Evolutionary conservation across 2,113 vertebrate species (phyloP), one percentile per base, ranked within the genome.

Genomic region (Gasterosteus aculeatus): DNA sequence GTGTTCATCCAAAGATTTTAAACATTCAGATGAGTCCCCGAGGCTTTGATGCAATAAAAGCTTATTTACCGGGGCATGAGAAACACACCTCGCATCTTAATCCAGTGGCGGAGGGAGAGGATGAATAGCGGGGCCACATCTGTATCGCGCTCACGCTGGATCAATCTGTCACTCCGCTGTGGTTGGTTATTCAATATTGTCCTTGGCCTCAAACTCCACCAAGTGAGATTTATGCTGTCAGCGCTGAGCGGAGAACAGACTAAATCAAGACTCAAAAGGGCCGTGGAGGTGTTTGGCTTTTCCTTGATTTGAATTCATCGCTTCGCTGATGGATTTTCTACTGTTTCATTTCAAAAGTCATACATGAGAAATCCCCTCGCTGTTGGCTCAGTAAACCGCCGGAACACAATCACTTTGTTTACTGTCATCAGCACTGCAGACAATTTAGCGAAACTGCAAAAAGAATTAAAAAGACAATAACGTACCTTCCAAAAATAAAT

Each of bases 21-120:
- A 92, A 92, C 90, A 92, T 92, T 92, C 67, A 91, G 85, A 91
- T 83, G 68, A 81, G 79, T 82, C 84, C 89, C 84, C 26, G 69
- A 87, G 90, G 90, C 83, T 82, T 85, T 38, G 60, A 79, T 62
- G 81, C 83, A 91, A 86, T 92, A 91, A 92, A 91, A 80, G 78
- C 86, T 86, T 93, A 92, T 93, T 93, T 92, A 90, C 90, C 80
- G 29, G 80, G 88, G 78, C 83, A 89, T 60, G 80, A 73, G 77
- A 83, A 88, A 89, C 82, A 82, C 77, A 87, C 86, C 87, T 88
- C 88, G 87, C 84, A 91, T 91, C 84, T 87, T 86, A 91, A 92
- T 92, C 72, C 66, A 16, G 69, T 80, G 83, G 81, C 78, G 84
- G 80, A 74, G 80, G 42, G 74, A 80, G 80, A 87, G 86, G 85